Evolutionary conservation across 2,113 vertebrate genomes (phyloP).

Genomic region (Pagrus major): DNA sequence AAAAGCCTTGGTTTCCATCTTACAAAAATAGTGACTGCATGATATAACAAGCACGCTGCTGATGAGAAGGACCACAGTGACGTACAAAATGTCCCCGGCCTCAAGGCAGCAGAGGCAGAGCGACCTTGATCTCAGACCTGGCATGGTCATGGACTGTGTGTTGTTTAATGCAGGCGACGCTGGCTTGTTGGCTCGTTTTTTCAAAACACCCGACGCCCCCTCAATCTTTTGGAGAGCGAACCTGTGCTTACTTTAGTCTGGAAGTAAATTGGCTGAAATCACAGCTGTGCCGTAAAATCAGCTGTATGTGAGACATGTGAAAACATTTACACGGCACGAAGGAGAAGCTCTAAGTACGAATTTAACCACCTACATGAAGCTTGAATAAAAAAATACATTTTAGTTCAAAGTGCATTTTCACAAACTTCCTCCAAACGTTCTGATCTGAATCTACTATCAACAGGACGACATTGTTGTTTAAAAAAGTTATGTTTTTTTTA

Average conservation of each 20-base stretch:
- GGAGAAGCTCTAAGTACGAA: neutral
- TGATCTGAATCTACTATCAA: no score
- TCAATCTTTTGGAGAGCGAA: slow-evolving; percentile 8
- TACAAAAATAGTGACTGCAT: slow-evolving; percentile 62
- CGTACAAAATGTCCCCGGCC: slow-evolving; percentile 31
- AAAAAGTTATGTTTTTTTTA: no score
- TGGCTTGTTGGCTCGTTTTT: neutral
- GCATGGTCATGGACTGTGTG: neutral
- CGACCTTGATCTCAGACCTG: slow-evolving; percentile 50
- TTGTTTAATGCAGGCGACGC: neutral
- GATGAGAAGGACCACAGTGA: slow-evolving; percentile 52
- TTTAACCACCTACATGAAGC: neutral
- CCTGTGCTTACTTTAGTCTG: neutral
- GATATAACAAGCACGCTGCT: slow-evolving; percentile 52
- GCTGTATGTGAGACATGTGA: neutral
- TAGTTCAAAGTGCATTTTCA: neutral
- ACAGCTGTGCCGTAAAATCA: slow-evolving; percentile 8
- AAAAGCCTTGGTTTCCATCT: slow-evolving; percentile 61
- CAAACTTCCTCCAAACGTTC: neutral
- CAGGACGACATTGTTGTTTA: no score
- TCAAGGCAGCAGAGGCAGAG: slow-evolving; percentile 32
- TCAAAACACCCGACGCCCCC: neutral
- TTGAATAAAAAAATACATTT: neutral
- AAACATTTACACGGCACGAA: neutral
- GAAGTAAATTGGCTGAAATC: slow-evolving; percentile 18